A percentile compares a stretch with the other conserved stretches of the same genome.
Evolutionary conservation across 2,797 vertebrate genomes (phyloP).

Genomic region (Anomalospiza imberbis): DNA sequence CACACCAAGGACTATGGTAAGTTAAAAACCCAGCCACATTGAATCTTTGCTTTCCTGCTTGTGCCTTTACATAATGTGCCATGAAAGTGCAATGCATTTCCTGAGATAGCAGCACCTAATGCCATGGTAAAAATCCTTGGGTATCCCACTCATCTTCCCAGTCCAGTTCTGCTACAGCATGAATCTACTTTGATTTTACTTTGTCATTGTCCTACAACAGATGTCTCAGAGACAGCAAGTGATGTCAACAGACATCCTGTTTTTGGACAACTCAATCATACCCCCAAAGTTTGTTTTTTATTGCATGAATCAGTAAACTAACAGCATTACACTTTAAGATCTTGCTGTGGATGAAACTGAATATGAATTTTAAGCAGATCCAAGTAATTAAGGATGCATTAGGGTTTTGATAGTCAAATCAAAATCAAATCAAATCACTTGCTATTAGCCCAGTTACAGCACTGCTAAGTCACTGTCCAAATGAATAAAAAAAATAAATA

Average conservation of each 20-base stretch:
- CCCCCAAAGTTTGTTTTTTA: not conserved
- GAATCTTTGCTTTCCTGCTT: not conserved
- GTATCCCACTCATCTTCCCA: not conserved
- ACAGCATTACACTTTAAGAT: no score
- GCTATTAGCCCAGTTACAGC: not conserved
- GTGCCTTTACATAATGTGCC: not conserved
- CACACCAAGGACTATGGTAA: rapidly evolving
- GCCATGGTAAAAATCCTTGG: no score
- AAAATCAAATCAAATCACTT: not conserved
- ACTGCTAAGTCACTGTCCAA: rapidly evolving
- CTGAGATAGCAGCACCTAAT: not conserved
- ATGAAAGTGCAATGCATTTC: not conserved
- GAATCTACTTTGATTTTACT: not conserved
- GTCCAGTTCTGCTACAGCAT: rapidly evolving
- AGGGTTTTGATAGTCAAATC: not conserved
- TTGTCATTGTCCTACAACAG: no score
- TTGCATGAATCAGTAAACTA: no score
- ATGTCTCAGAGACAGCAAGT: not conserved
- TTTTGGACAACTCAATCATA: not conserved
- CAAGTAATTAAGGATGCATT: not conserved
- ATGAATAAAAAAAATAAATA: not conserved
- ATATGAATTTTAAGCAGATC: not conserved
- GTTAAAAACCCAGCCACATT: not conserved
- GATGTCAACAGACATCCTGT: not conserved
- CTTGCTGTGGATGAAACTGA: not conserved